Conservation (phyloP, 2,888 invertebrate genomes). For the Drosophila aldrichi region DNA sequence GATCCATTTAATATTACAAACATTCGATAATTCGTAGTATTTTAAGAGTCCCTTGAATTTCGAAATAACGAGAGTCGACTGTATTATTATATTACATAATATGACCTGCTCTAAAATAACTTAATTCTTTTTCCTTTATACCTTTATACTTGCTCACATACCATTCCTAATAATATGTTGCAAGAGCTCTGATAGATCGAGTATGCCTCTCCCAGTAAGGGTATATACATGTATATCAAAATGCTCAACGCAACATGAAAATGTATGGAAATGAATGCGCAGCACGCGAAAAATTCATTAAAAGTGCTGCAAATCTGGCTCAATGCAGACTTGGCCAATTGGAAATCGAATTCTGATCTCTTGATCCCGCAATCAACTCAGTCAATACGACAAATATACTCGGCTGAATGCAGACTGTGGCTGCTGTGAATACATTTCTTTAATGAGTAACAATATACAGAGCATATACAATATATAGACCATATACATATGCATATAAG, state of each 20-base stretch:
- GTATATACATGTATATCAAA: neutral
- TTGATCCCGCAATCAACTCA: too few species aligned
- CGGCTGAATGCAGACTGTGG: too few species aligned
- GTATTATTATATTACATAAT: too few species aligned
- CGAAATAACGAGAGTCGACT: too few species aligned
- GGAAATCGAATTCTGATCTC: neutral
- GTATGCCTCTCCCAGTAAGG: neutral
- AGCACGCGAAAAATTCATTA: slow-evolving; percentile 60
- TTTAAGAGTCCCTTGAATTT: too few species aligned
- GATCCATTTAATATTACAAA: too few species aligned
- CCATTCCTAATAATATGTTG: neutral
- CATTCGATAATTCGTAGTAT: too few species aligned
- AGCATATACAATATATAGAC: neutral
- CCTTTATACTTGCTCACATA: too few species aligned
- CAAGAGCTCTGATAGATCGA: neutral
- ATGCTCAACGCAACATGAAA: neutral
- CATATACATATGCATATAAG: neutral
- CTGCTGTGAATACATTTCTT: too few species aligned
- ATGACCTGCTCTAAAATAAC: too few species aligned
- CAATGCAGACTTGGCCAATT: neutral
- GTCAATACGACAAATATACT: too few species aligned
- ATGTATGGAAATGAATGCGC: slow-evolving; percentile 24
- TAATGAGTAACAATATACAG: neutral
- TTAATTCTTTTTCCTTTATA: too few species aligned
- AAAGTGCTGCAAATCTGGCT: slow-evolving; percentile 32